Conservation (phyloP, 1,140 invertebrate species). For the Acyrthosiphon pisum region DNA sequence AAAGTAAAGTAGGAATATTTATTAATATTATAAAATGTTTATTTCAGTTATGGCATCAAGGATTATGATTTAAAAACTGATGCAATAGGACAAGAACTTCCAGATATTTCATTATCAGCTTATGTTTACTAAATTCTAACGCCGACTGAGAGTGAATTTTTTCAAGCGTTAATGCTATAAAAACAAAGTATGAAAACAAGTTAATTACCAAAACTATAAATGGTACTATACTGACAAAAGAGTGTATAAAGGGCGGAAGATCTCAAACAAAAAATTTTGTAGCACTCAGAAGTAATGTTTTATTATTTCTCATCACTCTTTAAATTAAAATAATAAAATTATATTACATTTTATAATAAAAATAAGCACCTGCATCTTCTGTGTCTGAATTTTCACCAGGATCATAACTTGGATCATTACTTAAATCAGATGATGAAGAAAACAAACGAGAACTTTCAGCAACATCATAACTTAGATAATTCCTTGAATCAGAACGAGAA, state of each 20-base stretch:
- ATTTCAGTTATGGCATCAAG: too few relatives aligned
- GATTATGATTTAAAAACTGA: too few relatives aligned
- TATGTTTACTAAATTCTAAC: neutral
- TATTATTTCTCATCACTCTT: neutral
- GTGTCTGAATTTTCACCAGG: neutral
- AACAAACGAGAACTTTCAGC: neutral
- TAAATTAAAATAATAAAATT: neutral
- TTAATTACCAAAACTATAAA: constrained; percentile 7
- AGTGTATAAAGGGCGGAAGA: neutral
- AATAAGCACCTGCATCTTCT: neutral
- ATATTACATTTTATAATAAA: neutral
- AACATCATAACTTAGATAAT: neutral
- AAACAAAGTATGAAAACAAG: neutral
- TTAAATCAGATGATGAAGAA: neutral
- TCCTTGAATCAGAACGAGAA: neutral
- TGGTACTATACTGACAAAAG: neutral
- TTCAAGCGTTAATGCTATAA: neutral
- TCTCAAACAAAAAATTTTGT: constrained; percentile 6
- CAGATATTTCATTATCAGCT: neutral
- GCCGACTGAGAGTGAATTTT: neutral
- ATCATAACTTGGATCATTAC: constrained; percentile 19
- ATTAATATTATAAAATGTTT: too few relatives aligned
- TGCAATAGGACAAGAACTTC: neutral
- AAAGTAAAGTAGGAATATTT: too few relatives aligned
- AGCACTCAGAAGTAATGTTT: neutral